Evolutionary conservation across 2,888 invertebrate genomes (phyloP).

Genomic region (Liopterus haemorrhoidalis): DNA sequence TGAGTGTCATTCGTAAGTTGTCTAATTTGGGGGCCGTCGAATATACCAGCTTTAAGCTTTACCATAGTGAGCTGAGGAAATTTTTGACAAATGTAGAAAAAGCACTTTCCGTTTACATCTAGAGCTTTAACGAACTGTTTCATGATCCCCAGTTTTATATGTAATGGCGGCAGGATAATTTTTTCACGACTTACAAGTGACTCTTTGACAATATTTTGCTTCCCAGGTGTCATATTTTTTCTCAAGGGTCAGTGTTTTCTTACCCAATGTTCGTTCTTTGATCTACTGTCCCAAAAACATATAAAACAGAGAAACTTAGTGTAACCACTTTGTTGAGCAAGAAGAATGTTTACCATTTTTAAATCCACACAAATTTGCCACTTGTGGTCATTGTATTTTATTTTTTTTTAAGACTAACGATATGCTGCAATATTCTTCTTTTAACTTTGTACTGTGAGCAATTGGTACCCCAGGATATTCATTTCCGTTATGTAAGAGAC

Average conservation of each 20-base stretch:
- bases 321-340: conserved; percentile 19
- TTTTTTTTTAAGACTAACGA: no score
- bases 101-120: conserved; percentile 24
- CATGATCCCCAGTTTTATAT: conserved; percentile 32
- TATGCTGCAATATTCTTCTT: conserved; percentile 27
- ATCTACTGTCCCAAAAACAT: conserved; percentile 27
- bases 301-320: conserved; percentile 25
- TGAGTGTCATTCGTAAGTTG: conserved; percentile 2
- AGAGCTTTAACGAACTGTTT: conserved; percentile 34
- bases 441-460: conserved; percentile 24
- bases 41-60: conserved; percentile 29
- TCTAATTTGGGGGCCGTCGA: conserved; percentile 28
- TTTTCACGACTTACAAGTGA: conserved; percentile 25
- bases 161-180: conserved; percentile 30
- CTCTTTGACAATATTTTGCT: conserved; percentile 23
- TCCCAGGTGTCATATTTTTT: conserved; percentile 17
- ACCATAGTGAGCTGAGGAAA: conserved; percentile 26
- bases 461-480: conserved; percentile 24
- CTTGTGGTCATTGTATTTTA: conserved; percentile 18
- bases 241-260: conserved; percentile 24
- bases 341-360: conserved; percentile 19
- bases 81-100: conserved; percentile 24
- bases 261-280: conserved; percentile 19
- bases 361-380: conserved; percentile 15
- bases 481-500: conserved; percentile 27